phyloP scores from a whole-genome alignment of 2,113 vertebrate species.

The Dermatemys mawii region DNA sequence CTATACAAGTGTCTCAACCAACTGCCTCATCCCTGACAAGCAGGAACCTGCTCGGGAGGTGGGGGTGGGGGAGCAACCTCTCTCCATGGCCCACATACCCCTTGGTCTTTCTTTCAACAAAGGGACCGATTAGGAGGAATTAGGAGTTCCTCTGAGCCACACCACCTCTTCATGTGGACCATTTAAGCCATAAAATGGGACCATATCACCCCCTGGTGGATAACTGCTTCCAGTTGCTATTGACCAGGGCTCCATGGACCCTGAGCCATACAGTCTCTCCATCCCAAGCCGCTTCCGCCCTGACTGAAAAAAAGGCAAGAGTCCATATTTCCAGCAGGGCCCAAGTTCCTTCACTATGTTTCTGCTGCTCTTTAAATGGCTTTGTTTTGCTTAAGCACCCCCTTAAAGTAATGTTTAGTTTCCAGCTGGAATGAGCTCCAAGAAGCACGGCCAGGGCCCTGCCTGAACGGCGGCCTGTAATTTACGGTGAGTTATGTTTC shows the following conservation, averaged over 20 bases:
- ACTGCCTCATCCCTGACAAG: background rate
- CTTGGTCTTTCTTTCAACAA: background rate
- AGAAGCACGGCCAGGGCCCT: slow-evolving; percentile 74
- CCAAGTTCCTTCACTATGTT: background rate
- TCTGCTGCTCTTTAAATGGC: slow-evolving; percentile 64
- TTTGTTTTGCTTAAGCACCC: slow-evolving; percentile 78
- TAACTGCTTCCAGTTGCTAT: background rate
- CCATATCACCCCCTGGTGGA: background rate
- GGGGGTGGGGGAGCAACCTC: background rate
- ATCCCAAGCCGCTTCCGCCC: background rate
- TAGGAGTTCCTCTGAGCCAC: background rate
- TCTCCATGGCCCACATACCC: background rate
- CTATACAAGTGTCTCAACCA: background rate
- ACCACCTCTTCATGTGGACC: background rate
- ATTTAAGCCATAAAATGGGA: background rate
- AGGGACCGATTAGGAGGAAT: background rate
- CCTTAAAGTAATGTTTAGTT: slow-evolving; percentile 81
- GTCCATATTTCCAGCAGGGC: background rate
- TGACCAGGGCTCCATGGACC: background rate
- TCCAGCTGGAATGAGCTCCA: slow-evolving; percentile 80
- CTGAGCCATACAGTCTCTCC: background rate
- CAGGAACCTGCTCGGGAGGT: background rate
- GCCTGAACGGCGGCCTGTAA: slow-evolving; percentile 81
- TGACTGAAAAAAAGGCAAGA: accelerated
- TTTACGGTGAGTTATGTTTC: slow-evolving; percentile 88